Evolutionary conservation across 2,888 invertebrate genomes (phyloP).

Genomic region (Melinaea menophilus): DNA sequence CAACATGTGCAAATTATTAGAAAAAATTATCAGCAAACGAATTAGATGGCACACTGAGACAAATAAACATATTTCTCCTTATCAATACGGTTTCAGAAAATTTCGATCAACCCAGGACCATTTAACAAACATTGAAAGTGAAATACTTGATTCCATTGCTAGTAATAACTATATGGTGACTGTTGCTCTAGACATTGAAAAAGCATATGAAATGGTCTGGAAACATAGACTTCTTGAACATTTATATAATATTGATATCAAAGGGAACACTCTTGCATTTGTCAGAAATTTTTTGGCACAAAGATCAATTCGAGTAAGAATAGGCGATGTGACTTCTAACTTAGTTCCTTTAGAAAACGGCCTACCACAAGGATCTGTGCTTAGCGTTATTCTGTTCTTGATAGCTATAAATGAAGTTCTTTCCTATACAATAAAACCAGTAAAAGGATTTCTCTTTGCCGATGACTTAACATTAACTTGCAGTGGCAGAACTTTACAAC

Average conservation of each 20-base stretch:
- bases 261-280: slow-evolving; percentile 20
- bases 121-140: slow-evolving; percentile 22
- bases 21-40: slow-evolving; percentile 28
- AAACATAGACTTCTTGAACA: slow-evolving; percentile 21
- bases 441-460: slow-evolving; percentile 21
- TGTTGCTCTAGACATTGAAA: slow-evolving; percentile 27
- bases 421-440: slow-evolving; percentile 14
- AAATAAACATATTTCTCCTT: slow-evolving; percentile 6
- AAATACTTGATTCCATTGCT: slow-evolving; percentile 22
- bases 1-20: slow-evolving; percentile 26
- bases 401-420: slow-evolving; percentile 24
- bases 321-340: slow-evolving; percentile 11
- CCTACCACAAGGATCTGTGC: slow-evolving; percentile 21
- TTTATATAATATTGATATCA: slow-evolving; percentile 13
- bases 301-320: slow-evolving; percentile 19
- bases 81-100: slow-evolving; percentile 28
- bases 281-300: slow-evolving; percentile 17
- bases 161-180: slow-evolving; percentile 19
- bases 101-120: slow-evolving; percentile 25
- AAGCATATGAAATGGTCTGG: slow-evolving; percentile 31
- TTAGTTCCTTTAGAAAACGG: slow-evolving; percentile 17
- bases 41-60: slow-evolving; percentile 21
- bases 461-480: slow-evolving; percentile 23
- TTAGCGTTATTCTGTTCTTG: slow-evolving; percentile 27
- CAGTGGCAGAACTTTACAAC: slow-evolving; percentile 8